Evolutionary conservation across 2,113 vertebrate genomes (phyloP).

Genomic region (Nerophis ophidion): DNA sequence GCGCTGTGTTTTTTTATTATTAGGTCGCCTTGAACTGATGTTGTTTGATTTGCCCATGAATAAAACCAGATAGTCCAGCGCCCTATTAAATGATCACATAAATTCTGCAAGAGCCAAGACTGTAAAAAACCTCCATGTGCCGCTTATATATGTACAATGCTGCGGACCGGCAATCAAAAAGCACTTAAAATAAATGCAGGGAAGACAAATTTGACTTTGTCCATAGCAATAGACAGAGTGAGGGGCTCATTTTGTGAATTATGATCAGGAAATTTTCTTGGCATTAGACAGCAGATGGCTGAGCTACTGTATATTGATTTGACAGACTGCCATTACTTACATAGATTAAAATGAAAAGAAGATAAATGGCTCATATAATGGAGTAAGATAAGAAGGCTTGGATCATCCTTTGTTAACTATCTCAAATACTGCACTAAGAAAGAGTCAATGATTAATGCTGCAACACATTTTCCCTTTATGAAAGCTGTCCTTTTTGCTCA

Average conservation of each 20-base stretch:
- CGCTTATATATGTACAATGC: constrained; percentile 19
- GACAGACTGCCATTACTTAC: constrained; percentile 37
- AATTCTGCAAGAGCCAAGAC: constrained; percentile 24
- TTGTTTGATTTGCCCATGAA: constrained; percentile 49
- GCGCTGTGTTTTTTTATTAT: constrained; percentile 42
- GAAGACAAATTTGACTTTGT: constrained; percentile 35
- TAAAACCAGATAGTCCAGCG: constrained; percentile 35
- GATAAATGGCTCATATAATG: constrained; percentile 31
- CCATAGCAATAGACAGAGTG: constrained; percentile 46
- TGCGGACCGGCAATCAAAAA: constrained; percentile 39
- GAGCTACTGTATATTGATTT: constrained; percentile 37
- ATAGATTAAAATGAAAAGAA: constrained; percentile 50
- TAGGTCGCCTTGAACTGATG: constrained; percentile 34
- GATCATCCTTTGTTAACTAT: constrained; percentile 11
- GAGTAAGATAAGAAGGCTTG: neutral
- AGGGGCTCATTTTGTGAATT: constrained; percentile 27
- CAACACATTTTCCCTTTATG: neutral
- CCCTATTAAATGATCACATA: constrained; percentile 45
- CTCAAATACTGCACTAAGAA: constrained; percentile 15
- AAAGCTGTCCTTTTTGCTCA: constrained; percentile 19
- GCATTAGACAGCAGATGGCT: constrained; percentile 52
- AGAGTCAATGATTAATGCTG: neutral
- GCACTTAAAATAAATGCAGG: constrained; percentile 29
- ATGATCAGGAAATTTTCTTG: constrained; percentile 33
- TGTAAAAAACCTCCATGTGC: constrained; percentile 9